phyloP scores from a whole-genome alignment of 1,140 invertebrate species.

The Drosophila pectinifera region DNA sequence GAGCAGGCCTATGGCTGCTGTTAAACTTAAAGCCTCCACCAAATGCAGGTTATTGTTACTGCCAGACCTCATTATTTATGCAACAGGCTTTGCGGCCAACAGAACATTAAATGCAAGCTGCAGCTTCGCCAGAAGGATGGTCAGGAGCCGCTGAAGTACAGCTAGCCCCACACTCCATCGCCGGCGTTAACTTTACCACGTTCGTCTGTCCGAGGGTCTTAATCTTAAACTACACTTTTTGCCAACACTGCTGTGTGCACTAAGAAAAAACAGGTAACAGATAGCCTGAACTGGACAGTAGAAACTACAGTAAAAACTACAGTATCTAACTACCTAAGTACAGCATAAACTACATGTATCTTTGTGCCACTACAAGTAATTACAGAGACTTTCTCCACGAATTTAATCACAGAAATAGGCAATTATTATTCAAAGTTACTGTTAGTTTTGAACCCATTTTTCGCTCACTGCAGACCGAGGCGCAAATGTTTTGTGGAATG shows the following conservation, averaged over 20 bases:
- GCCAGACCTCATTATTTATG: constrained; percentile 74
- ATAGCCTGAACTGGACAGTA: too few species aligned
- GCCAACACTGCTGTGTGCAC: constrained; percentile 27
- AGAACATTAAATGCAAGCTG: constrained; percentile 77
- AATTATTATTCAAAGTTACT: too few species aligned
- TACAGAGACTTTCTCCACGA: neutral
- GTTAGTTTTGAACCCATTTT: neutral
- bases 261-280: neutral
- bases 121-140: constrained; percentile 41
- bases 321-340: too few species aligned
- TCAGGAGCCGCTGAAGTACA: constrained; percentile 22
- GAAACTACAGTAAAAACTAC: too few species aligned
- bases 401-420: too few species aligned
- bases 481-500: constrained; percentile 82
- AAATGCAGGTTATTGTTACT: constrained; percentile 62
- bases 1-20: constrained; percentile 8
- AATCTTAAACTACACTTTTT: constrained; percentile 28
- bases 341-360: too few species aligned
- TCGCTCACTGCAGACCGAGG: constrained; percentile 33
- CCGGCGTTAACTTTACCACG: constrained; percentile 72
- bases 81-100: constrained; percentile 74
- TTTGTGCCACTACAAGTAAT: neutral
- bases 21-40: constrained; percentile 36
- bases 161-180: constrained; percentile 33
- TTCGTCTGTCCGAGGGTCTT: constrained; percentile 50